Percentiles rank a stretch among this genome's conserved stretches.
Evolutionary conservation across 1,140 invertebrate genomes (phyloP).

Genomic region (Cotesia glomerata): DNA sequence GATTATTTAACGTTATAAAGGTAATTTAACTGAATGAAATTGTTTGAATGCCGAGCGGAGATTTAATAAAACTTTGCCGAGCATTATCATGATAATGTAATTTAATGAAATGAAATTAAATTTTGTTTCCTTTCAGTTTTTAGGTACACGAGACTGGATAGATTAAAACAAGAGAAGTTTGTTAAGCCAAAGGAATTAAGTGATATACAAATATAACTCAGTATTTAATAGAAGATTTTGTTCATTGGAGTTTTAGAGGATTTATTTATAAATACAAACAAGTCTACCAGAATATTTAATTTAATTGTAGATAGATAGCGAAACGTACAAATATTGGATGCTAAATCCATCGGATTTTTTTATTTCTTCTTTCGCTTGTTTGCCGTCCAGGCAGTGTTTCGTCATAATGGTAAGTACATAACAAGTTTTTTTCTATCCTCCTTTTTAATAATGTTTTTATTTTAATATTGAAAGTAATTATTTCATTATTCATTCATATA

Average conservation of each 20-base stretch:
- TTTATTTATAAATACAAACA: slow-evolving; percentile 7
- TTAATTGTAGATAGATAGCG: slow-evolving; percentile 6
- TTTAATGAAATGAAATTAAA: no score
- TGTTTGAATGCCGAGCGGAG: no score
- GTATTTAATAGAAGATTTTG: slow-evolving; percentile 32
- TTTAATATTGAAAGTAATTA: not conserved
- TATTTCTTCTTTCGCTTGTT: slow-evolving; percentile 20
- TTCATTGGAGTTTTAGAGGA: not conserved
- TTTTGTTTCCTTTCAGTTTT: not conserved
- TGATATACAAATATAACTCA: slow-evolving; percentile 41
- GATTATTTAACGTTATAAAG: no score
- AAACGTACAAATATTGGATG: slow-evolving; percentile 26
- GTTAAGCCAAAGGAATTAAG: slow-evolving; percentile 41
- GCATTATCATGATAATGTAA: no score
- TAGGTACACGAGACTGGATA: slow-evolving; percentile 29
- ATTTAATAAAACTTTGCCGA: no score
- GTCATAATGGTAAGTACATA: slow-evolving; percentile 48
- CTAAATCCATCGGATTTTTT: slow-evolving; percentile 7
- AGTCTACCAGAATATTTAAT: slow-evolving; percentile 2
- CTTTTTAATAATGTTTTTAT: not conserved
- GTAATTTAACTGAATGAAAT: no score
- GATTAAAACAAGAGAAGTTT: slow-evolving; percentile 18
- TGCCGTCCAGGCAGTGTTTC: slow-evolving; percentile 43
- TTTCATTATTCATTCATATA: no score
- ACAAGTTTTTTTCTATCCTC: not conserved